Evolutionary conservation across 2,113 vertebrate species (phyloP).

Genomic region (Lophotis ruficrista): DNA sequence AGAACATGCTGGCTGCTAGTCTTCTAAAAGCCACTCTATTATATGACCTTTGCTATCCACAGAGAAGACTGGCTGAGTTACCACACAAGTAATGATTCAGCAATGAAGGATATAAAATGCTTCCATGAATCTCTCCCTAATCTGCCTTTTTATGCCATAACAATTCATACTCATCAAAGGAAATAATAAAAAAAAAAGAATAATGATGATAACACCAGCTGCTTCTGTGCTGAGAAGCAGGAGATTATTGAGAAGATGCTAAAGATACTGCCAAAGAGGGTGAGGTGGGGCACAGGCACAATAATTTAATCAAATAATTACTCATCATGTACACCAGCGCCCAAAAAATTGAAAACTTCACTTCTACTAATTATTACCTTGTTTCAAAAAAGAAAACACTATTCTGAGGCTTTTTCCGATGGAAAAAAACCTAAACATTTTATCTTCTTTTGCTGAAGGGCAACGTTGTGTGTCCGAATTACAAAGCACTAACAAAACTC

Average conservation of each 20-base stretch:
- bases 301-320: slow-evolving; percentile 45
- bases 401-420: not conserved
- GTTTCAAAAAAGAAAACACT: not conserved
- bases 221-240: not conserved
- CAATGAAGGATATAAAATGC: not conserved
- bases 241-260: slow-evolving; percentile 9
- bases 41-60: not conserved
- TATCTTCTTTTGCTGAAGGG: not conserved
- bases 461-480: not conserved
- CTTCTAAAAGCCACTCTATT: not conserved
- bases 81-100: not conserved
- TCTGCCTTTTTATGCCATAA: not conserved
- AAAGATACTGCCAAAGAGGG: not conserved
- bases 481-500: not conserved
- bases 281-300: not conserved
- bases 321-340: not conserved
- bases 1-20: not conserved
- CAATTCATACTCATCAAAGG: not conserved
- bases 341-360: not conserved
- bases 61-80: not conserved
- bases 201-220: not conserved
- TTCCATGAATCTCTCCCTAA: not conserved
- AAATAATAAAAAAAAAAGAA: not conserved
- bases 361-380: not conserved
- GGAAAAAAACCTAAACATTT: not conserved